Evolutionary conservation across 2,797 vertebrate genomes (phyloP).

Genomic region (Enteromius fasciolatus): DNA sequence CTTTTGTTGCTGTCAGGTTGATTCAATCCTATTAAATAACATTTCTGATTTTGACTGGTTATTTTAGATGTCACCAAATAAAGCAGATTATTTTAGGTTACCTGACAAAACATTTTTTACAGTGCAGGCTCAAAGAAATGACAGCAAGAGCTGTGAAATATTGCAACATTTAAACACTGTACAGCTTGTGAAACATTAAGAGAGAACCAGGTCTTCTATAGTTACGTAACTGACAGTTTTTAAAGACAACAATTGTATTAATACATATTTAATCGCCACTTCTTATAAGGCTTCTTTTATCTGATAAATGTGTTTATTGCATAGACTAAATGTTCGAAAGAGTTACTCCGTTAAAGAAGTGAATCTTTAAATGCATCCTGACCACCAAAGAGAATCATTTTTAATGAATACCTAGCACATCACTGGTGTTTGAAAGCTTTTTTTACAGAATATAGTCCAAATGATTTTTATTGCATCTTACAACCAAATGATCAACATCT

Average conservation of each 20-base stretch:
- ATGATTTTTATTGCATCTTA: constrained; percentile 20
- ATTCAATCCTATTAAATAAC: neutral
- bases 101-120: neutral
- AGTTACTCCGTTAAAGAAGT: neutral
- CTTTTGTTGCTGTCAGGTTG: neutral
- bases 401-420: neutral
- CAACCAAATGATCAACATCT: constrained; percentile 43
- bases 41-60: constrained; percentile 8
- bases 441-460: neutral
- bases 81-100: constrained; percentile 12
- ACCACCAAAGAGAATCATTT: neutral
- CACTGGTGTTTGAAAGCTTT: too few relatives aligned
- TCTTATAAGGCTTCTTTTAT: neutral
- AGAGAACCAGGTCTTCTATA: neutral
- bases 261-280: neutral
- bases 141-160: constrained; percentile 14
- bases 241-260: neutral
- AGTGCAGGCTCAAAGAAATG: neutral
- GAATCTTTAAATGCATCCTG: neutral
- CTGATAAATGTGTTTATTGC: neutral
- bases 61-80: neutral
- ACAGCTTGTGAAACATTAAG: neutral
- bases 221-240: neutral
- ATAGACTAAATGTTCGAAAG: neutral
- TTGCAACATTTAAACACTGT: neutral